phyloP scores from a whole-genome alignment of 2,797 vertebrate species.

The Sebastes paucispinis region DNA sequence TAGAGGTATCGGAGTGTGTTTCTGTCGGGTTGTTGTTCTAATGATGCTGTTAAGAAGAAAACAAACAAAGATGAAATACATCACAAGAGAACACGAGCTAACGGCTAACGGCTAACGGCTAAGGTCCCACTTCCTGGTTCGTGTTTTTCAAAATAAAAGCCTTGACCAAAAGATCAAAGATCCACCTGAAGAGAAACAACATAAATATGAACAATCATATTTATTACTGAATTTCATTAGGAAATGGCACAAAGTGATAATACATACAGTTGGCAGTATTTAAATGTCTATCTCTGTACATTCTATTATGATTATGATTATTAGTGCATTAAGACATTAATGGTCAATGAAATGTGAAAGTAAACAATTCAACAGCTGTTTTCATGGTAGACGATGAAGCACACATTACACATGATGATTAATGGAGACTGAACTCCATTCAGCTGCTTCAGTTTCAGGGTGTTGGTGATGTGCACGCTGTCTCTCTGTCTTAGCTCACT shows the following conservation, averaged over 20 bases:
- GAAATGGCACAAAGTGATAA: conserved; percentile 44
- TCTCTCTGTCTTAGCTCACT: neutral
- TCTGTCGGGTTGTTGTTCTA: neutral
- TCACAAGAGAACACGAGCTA: neutral
- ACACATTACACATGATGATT: neutral
- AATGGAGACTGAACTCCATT: neutral
- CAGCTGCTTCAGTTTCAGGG: neutral
- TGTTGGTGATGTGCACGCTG: neutral
- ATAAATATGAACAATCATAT: conserved; percentile 28
- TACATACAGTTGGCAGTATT: conserved; percentile 41
- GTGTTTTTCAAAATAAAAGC: conserved; percentile 57
- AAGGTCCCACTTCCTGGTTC: conserved; percentile 16
- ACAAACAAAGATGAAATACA: rapidly evolving
- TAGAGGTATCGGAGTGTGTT: neutral
- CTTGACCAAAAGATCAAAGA: neutral
- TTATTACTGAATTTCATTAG: conserved; percentile 49
- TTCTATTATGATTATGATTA: conserved; percentile 2
- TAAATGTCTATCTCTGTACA: conserved; percentile 49
- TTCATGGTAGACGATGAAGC: neutral
- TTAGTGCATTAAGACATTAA: conserved; percentile 65
- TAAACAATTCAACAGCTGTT: conserved; percentile 18
- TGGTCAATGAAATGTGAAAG: conserved; percentile 44
- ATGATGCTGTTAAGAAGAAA: rapidly evolving
- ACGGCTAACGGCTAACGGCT: no score
- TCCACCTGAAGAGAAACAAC: neutral